These are phyloP conservation scores for Tonatia bakeri DNA, from an alignment of 2,113 vertebrate species.

Conservation along the genomic window DNA sequence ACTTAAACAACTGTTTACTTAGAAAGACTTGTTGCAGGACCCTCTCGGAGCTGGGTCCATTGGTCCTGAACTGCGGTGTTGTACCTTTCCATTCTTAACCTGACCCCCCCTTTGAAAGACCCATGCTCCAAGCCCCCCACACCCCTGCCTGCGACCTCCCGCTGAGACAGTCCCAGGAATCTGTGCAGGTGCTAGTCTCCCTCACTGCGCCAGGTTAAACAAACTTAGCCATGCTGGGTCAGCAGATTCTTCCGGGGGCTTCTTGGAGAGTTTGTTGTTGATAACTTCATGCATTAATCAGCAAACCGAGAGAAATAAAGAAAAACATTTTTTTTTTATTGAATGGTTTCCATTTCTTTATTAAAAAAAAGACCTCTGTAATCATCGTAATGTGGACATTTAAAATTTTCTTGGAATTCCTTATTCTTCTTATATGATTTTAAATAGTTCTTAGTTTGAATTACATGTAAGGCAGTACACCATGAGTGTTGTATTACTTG, in stretches of 20 bases:
- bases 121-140: neutral
- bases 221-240: neutral
- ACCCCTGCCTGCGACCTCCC: neutral
- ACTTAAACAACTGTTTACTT: neutral
- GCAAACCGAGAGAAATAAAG: neutral
- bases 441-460: constrained; percentile 31
- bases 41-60: neutral
- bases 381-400: neutral
- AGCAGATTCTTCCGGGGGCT: neutral
- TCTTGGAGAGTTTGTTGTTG: neutral
- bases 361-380: neutral
- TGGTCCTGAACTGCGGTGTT: neutral
- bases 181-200: neutral
- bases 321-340: neutral
- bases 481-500: neutral
- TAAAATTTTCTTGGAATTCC: neutral
- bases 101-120: neutral
- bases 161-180: neutral
- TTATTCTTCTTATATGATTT: neutral
- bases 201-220: neutral
- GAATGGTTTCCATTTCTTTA: neutral
- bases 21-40: neutral
- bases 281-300: neutral
- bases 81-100: neutral
- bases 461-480: neutral